Base-by-base conservation (phyloP, 2,888 invertebrate genomes). In the Lomographa bimaculata region DNA sequence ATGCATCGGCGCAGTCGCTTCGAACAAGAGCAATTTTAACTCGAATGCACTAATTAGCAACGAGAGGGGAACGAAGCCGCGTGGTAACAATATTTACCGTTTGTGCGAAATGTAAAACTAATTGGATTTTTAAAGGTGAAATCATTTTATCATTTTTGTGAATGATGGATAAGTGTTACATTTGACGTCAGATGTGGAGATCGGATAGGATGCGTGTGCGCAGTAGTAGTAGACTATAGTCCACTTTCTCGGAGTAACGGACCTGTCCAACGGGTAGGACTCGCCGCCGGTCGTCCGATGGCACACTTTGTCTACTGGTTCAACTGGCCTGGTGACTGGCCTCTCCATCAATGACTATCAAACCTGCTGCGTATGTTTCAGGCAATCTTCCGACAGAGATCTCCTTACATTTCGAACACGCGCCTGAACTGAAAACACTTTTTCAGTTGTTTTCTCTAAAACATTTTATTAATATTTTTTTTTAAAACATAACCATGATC, bases 161-260 rank as follows among this genome's bases (percentile, higher is more conserved):
- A 48, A 48, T 43, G 29, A 17, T 41, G 37, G 35, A 38, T 32
- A 41, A 35, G 34, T 45, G 30, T 40, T 30, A 38, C 30, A 19
- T 41, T 18, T 39, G 34, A 35, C 34, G 47, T 37, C 25, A 33
- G 16, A 23, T 9, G 21, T 38, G 30, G 19, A 46, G 42, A 46
- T 46, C 42, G 37, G 34, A 24, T 46, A 48, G 45, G 49, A 51
- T 55, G 52, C 57, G 38, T 52, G 46, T 40, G 40, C 47, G 51
- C 34, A 33, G 43, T 23, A 10, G 23, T 21, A 41, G 48, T 35
- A 34, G 23, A 25, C 9, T 16, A 19, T 38, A 43, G 54, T 50
- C 63, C 51, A 73, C 75, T 79, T 78, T 76, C 74, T 68, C 68
- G 55, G 52, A 67, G 62, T 67, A 64, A 66, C 66, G 67, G 69